phyloP scores from a whole-genome alignment of 2,888 invertebrate genomes.

The Caenorhabditis imperialis region DNA sequence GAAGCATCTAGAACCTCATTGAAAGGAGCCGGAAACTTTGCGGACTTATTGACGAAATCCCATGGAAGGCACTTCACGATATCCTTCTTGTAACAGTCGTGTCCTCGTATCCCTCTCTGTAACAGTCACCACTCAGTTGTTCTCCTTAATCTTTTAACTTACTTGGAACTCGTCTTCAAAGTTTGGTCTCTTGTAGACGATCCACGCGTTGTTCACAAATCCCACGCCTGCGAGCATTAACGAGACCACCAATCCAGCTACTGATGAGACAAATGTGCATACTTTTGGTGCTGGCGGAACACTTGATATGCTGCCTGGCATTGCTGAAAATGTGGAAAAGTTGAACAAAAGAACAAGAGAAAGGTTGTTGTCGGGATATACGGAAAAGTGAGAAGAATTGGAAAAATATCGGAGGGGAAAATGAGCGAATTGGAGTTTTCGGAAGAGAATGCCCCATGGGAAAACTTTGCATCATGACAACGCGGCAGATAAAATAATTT shows the following conservation, averaged over 20 bases:
- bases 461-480: slow-evolving; percentile 24
- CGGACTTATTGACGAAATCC: slow-evolving; percentile 19
- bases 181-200: slow-evolving; percentile 9
- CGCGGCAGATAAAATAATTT: too few relatives aligned
- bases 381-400: slow-evolving; percentile 4
- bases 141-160: background rate
- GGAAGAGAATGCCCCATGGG: slow-evolving; percentile 1
- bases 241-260: slow-evolving; percentile 23
- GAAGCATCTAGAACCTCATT: slow-evolving; percentile 6
- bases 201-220: slow-evolving; percentile 44
- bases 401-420: background rate
- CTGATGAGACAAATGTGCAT: slow-evolving; percentile 19
- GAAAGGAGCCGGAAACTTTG: slow-evolving; percentile 39
- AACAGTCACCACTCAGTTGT: too few relatives aligned
- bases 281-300: slow-evolving; percentile 15
- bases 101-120: slow-evolving; percentile 50
- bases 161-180: slow-evolving; percentile 40
- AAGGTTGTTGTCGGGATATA: too few relatives aligned
- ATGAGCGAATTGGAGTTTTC: slow-evolving; percentile 6
- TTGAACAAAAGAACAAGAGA: too few relatives aligned
- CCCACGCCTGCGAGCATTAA: slow-evolving; percentile 33
- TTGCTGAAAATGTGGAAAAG: slow-evolving; percentile 6
- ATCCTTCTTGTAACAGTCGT: slow-evolving; percentile 29
- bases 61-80: slow-evolving; percentile 43
- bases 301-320: slow-evolving; percentile 38